These are phyloP conservation scores for Stenotaenia linearis DNA, from an alignment of 2,888 invertebrate genomes.

Conservation along the genomic window DNA sequence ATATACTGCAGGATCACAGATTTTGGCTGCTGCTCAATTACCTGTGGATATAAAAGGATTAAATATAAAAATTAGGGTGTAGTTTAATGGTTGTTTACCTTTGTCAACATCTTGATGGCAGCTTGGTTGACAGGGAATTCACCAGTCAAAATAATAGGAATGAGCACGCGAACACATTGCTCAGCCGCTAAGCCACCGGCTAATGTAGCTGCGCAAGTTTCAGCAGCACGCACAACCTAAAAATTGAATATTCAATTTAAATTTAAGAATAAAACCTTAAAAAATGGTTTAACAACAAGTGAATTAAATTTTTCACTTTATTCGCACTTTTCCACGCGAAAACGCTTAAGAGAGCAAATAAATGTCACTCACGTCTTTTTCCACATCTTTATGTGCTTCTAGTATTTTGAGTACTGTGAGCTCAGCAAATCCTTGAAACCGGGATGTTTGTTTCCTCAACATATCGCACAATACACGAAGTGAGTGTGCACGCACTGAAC, in stretches of 20 bases:
- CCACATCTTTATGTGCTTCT: constrained; percentile 66
- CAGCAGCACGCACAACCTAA: constrained; percentile 75
- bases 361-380: constrained; percentile 49
- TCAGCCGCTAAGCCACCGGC: constrained; percentile 76
- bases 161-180: constrained; percentile 66
- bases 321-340: too few species aligned
- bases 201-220: constrained; percentile 70
- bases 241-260: neutral
- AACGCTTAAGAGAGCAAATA: too few species aligned
- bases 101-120: constrained; percentile 81
- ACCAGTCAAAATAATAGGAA: constrained; percentile 81
- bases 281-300: too few species aligned
- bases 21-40: constrained; percentile 70
- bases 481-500: constrained; percentile 33
- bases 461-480: constrained; percentile 34
- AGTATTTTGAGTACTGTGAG: constrained; percentile 82
- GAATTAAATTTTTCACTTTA: too few species aligned
- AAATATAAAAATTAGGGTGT: neutral
- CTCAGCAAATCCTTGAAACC: constrained; percentile 85
- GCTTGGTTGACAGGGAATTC: constrained; percentile 82
- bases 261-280: neutral
- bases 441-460: constrained; percentile 45
- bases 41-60: neutral
- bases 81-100: constrained; percentile 37
- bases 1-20: constrained; percentile 66